These are phyloP conservation scores for Ceratothoa steindachneri DNA, from an alignment of 2,888 invertebrate species.

Conservation along the genomic window DNA sequence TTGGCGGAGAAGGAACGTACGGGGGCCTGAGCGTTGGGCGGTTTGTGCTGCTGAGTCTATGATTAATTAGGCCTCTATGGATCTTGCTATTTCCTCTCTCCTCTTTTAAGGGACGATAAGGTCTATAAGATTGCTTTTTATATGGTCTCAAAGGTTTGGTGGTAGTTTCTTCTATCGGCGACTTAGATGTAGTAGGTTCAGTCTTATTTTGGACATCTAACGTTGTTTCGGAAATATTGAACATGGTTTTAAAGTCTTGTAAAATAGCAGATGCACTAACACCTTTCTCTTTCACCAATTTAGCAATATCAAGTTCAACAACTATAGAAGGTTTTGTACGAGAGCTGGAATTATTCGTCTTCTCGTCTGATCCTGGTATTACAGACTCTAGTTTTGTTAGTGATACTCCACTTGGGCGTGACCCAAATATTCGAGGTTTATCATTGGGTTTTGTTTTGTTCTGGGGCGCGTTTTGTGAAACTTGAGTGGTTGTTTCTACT, in stretches of 20 bases:
- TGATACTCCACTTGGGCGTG: conserved; percentile 16
- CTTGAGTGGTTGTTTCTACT: background rate
- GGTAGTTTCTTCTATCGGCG: background rate
- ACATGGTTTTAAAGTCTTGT: conserved; percentile 18
- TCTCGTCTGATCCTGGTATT: background rate
- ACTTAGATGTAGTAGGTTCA: background rate
- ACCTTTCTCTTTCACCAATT: conserved; percentile 31
- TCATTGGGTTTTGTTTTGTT: conserved; percentile 20
- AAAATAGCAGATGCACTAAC: conserved; percentile 34
- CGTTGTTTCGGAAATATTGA: background rate
- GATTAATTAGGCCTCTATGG: conserved; percentile 16
- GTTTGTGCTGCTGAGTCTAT: conserved; percentile 6
- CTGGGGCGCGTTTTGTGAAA: background rate
- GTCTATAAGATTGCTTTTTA: background rate
- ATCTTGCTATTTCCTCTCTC: conserved; percentile 11
- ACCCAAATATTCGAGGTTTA: conserved; percentile 37
- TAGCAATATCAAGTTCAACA: conserved; percentile 31
- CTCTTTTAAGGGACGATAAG: background rate
- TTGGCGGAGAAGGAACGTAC: background rate
- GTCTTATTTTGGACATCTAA: background rate
- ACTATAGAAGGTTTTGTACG: conserved; percentile 19
- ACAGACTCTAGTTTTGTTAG: background rate
- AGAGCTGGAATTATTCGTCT: background rate
- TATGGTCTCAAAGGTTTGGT: background rate
- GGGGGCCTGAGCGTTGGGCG: conserved; percentile 17